These are phyloP conservation scores for Aplocera efformata DNA, from an alignment of 2,888 invertebrate species.

Conservation along the genomic window DNA sequence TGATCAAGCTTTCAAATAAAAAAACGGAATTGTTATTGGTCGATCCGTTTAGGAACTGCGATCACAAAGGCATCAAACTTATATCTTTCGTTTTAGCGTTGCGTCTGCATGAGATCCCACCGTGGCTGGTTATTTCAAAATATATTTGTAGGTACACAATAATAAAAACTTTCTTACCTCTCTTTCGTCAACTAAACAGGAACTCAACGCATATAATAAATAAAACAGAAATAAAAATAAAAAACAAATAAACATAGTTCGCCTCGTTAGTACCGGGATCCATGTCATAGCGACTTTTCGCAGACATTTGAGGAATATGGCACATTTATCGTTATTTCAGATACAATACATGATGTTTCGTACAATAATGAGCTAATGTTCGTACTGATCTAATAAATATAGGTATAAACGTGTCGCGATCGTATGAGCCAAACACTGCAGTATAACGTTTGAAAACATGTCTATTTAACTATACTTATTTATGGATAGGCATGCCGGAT, in stretches of 20 bases:
- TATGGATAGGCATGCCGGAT: conserved; percentile 27
- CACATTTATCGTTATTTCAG: conserved; percentile 9
- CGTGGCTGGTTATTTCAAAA: no score
- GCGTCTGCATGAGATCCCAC: no score
- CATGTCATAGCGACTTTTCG: conserved; percentile 67
- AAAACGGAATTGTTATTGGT: no score
- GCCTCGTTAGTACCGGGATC: conserved; percentile 61
- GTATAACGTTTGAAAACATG: conserved; percentile 20
- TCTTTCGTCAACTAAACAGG: conserved; percentile 70
- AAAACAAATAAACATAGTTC: conserved; percentile 68
- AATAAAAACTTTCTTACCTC: conserved; percentile 41
- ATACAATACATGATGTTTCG: conserved; percentile 4
- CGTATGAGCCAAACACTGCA: conserved; percentile 17
- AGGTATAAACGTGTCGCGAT: not conserved
- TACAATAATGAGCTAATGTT: not conserved
- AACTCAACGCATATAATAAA: conserved; percentile 70
- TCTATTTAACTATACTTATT: conserved; percentile 11
- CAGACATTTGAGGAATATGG: conserved; percentile 52
- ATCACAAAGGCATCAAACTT: no score
- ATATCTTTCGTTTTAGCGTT: no score
- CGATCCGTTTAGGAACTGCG: no score
- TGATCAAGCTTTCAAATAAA: no score
- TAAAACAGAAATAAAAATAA: conserved; percentile 69
- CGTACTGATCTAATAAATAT: no score
- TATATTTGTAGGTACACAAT: not conserved